Evolutionary conservation across 2,797 vertebrate species (phyloP).

Genomic region (Eidolon dupreanum): DNA sequence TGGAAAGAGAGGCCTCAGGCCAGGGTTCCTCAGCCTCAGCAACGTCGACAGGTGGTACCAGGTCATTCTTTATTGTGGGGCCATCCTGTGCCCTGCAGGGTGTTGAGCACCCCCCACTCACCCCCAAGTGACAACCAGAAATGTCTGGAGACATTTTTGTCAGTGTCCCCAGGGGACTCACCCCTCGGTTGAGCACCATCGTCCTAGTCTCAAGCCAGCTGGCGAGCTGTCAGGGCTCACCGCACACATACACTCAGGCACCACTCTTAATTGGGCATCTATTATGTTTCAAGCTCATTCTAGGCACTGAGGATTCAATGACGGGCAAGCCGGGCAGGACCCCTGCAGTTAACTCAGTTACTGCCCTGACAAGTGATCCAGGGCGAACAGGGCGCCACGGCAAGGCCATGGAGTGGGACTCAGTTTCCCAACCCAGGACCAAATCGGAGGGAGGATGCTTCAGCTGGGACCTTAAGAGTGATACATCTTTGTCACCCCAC

Average conservation of each 20-base stretch:
- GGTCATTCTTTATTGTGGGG: neutral
- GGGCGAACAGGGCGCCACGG: neutral
- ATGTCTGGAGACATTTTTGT: neutral
- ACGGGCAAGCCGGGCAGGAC: neutral
- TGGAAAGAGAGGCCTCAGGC: neutral
- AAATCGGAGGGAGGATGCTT: neutral
- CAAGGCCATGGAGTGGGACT: neutral
- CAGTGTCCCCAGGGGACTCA: too few relatives aligned
- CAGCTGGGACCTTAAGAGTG: neutral
- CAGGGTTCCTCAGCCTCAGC: neutral
- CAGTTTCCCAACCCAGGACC: neutral
- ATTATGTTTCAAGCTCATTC: neutral
- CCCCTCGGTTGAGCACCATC: neutral
- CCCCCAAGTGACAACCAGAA: neutral
- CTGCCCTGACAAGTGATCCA: neutral
- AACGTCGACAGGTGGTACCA: rapidly evolving
- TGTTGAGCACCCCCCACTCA: rapidly evolving
- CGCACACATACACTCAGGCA: rapidly evolving
- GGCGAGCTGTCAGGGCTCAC: neutral
- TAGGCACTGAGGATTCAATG: neutral
- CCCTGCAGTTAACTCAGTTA: neutral
- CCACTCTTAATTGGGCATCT: neutral
- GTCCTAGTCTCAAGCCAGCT: neutral
- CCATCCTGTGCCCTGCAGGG: rapidly evolving
- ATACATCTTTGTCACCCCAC: neutral